Percentiles rank a stretch among this genome's conserved stretches.
Conservation (phyloP, 2,797 vertebrate genomes). For the Phalanger gymnotis region DNA sequence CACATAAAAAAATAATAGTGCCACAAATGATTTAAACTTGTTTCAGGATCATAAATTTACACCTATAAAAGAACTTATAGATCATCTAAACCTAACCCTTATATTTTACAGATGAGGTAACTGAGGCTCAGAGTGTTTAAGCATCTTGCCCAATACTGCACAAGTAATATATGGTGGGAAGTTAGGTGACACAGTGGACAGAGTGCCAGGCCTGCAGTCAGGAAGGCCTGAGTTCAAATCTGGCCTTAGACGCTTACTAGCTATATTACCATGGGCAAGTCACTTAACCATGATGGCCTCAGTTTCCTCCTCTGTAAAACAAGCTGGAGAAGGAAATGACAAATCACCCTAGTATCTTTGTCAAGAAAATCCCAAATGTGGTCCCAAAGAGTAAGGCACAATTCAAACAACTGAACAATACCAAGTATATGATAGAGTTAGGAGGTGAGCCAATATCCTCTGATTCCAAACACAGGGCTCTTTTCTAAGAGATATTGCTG, state of each 20-base stretch:
- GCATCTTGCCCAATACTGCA: background rate
- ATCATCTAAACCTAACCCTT: background rate
- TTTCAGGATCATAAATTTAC: background rate
- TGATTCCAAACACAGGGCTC: background rate
- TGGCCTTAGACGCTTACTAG: background rate
- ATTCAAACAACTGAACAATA: background rate
- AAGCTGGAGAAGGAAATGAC: background rate
- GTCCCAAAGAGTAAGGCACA: background rate
- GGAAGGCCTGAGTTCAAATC: background rate
- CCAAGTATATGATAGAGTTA: background rate
- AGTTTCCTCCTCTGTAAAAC: background rate
- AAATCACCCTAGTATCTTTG: background rate
- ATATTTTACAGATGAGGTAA: background rate
- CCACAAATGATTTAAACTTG: background rate
- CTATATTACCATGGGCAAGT: background rate
- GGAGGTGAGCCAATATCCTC: background rate
- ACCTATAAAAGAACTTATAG: background rate
- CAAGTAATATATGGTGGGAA: background rate
- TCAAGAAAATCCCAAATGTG: background rate
- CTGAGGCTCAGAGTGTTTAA: background rate
- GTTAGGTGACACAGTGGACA: background rate
- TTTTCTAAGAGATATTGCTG: background rate
- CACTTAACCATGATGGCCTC: background rate
- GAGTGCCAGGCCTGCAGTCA: too few relatives aligned
- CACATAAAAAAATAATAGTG: background rate